Conservation (phyloP, 37 sponge, comb jelly and placozoan genomes). For the Diacarnus erythraeanus region DNA sequence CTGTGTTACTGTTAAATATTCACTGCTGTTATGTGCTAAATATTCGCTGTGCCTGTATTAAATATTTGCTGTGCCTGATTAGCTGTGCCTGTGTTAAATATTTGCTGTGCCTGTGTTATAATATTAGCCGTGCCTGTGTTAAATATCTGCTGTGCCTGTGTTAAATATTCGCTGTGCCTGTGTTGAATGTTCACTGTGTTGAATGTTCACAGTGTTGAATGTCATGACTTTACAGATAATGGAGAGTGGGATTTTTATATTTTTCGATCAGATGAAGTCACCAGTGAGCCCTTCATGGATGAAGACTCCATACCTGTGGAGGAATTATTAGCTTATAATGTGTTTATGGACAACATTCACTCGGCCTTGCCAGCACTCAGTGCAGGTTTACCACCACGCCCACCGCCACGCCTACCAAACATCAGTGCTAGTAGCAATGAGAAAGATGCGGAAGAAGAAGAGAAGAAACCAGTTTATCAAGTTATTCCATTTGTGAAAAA, state of each 20-base stretch:
- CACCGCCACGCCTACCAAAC: constrained; percentile 7
- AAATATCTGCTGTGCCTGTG: too few species aligned
- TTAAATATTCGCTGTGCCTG: too few species aligned
- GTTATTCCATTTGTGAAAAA: constrained; percentile 53
- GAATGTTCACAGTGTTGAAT: too few species aligned
- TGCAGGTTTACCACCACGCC: constrained; percentile 19
- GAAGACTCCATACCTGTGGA: background rate
- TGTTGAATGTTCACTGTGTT: too few species aligned
- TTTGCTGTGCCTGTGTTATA: too few species aligned
- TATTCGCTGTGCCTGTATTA: too few species aligned
- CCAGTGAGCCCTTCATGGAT: background rate
- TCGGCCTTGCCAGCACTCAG: too few species aligned
- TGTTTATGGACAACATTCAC: background rate
- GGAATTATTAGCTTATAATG: background rate
- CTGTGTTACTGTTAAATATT: too few species aligned
- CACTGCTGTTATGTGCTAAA: too few species aligned
- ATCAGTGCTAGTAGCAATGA: background rate
- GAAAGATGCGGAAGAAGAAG: constrained; percentile 1
- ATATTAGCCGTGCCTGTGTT: too few species aligned
- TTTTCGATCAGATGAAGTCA: background rate
- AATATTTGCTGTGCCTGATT: too few species aligned
- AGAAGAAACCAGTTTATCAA: constrained; percentile 20
- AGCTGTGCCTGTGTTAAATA: too few species aligned
- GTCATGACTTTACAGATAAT: constrained; percentile 6
- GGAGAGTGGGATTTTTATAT: constrained; percentile 44